Conservation (phyloP, 2,797 vertebrate species). For the Anabacerthia variegaticeps region DNA sequence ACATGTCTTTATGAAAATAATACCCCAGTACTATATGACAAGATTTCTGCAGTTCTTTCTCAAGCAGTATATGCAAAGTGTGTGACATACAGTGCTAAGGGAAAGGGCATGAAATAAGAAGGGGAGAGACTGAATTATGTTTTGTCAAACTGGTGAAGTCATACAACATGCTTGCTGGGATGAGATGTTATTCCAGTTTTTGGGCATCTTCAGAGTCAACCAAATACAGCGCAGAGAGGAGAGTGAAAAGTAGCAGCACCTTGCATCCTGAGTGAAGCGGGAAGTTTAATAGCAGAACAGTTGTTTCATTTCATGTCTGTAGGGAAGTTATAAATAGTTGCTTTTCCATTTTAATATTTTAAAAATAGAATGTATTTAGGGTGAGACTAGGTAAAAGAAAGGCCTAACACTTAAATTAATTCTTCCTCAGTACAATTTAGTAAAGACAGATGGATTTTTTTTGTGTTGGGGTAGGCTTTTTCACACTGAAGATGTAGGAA, state of each 20-base stretch:
- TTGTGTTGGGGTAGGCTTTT: not conserved
- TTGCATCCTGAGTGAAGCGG: not conserved
- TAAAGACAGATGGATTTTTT: not conserved
- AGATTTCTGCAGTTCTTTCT: not conserved
- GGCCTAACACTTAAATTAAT: not conserved
- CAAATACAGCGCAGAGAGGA: fast-evolving
- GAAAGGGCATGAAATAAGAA: not conserved
- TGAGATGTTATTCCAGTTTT: not conserved
- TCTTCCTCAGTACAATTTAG: not conserved
- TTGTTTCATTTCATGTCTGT: not conserved
- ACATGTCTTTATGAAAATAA: not conserved
- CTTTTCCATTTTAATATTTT: not conserved
- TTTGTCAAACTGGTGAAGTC: not conserved
- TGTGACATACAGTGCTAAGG: not conserved
- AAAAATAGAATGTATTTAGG: not conserved
- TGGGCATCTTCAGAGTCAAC: not conserved
- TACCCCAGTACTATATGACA: not conserved
- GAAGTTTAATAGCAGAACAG: not conserved
- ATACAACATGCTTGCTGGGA: not conserved
- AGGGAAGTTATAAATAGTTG: not conserved
- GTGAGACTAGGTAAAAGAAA: not conserved
- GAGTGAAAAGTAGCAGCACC: not conserved
- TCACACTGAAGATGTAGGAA: not conserved
- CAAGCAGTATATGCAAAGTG: not conserved
- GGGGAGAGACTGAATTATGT: not conserved